These are phyloP conservation scores for Columbina picui DNA, from an alignment of 2,113 vertebrate genomes.

Conservation along the genomic window DNA sequence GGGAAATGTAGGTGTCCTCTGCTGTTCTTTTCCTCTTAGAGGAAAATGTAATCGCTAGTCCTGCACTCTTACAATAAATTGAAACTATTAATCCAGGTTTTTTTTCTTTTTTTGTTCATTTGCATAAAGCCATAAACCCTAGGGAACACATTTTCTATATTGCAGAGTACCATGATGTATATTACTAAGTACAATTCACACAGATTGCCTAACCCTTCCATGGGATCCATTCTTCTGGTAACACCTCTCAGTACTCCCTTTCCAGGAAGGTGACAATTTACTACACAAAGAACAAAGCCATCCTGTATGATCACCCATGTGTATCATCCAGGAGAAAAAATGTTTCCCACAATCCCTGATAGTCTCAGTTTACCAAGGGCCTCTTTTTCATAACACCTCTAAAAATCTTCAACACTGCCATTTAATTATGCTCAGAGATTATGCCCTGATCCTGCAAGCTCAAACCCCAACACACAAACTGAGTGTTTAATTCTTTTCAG, in stretches of 20 bases:
- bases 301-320: background rate
- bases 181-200: background rate
- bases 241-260: background rate
- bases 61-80: background rate
- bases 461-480: background rate
- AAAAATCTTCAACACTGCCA: background rate
- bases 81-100: background rate
- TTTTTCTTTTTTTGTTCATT: background rate
- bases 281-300: background rate
- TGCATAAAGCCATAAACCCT: background rate
- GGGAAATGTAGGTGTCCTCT: background rate
- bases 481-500: background rate
- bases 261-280: background rate
- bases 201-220: background rate
- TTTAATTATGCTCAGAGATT: background rate
- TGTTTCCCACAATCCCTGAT: background rate
- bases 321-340: background rate
- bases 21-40: background rate
- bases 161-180: background rate
- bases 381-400: background rate
- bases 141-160: background rate
- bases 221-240: background rate
- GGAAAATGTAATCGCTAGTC: background rate
- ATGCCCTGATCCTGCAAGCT: background rate
- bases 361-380: background rate